phyloP scores from a whole-genome alignment of 2,797 vertebrate genomes.

The Remorina albescens region DNA sequence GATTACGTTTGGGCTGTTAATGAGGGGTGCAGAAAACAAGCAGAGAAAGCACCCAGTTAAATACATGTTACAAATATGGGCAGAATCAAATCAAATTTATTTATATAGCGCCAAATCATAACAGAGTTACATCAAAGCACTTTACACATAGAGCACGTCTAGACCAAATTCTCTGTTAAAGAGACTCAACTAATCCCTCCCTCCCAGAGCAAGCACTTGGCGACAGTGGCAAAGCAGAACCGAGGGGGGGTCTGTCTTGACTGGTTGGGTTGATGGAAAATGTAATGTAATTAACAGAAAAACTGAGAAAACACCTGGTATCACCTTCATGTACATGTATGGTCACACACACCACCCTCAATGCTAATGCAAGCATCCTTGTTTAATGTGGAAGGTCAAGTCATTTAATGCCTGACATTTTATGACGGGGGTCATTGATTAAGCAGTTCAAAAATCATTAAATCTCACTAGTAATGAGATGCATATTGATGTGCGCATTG shows the following conservation, averaged over 20 bases:
- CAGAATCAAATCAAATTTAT: too few relatives aligned
- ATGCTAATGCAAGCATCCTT: not conserved
- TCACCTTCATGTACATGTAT: not conserved
- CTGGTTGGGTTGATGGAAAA: too few relatives aligned
- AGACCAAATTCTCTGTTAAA: too few relatives aligned
- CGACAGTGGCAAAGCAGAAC: too few relatives aligned
- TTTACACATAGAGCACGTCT: too few relatives aligned
- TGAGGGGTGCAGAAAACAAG: slow-evolving; percentile 32
- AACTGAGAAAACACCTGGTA: not conserved
- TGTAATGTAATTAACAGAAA: too few relatives aligned
- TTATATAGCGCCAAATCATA: too few relatives aligned
- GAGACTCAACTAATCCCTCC: too few relatives aligned
- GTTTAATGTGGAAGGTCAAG: slow-evolving; percentile 67
- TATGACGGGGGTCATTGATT: slow-evolving; percentile 42
- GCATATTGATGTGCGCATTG: not conserved
- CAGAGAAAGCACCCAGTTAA: slow-evolving; percentile 24
- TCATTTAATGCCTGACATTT: slow-evolving; percentile 73
- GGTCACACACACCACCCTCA: slow-evolving; percentile 1
- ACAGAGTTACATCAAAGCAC: too few relatives aligned
- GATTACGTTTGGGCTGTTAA: slow-evolving; percentile 62
- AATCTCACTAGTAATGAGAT: slow-evolving; percentile 71
- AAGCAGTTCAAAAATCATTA: slow-evolving; percentile 61
- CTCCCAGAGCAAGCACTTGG: too few relatives aligned
- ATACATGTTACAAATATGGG: slow-evolving; percentile 11
- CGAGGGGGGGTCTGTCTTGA: too few relatives aligned